These are phyloP conservation scores for Sycon ciliatum DNA, from an alignment of 37 sponge, comb jelly and placozoan species.

Conservation along the genomic window DNA sequence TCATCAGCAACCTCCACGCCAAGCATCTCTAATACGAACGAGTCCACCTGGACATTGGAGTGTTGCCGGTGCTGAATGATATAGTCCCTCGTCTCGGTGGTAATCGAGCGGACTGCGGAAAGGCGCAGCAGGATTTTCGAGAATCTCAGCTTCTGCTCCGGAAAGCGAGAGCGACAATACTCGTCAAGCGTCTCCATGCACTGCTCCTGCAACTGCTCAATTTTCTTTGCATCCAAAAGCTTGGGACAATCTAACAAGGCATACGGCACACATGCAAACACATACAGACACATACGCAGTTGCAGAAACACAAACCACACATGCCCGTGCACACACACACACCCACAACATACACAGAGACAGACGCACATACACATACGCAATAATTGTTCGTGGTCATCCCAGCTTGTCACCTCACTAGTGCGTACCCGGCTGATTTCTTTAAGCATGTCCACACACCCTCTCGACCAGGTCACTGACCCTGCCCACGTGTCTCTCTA, in stretches of 20 bases:
- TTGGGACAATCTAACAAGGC: background rate
- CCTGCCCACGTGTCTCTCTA: no score
- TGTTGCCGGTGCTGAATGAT: slow-evolving; percentile 22
- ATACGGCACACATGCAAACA: slow-evolving; percentile 47
- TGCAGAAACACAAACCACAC: no score
- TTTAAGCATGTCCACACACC: no score
- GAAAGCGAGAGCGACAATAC: slow-evolving; percentile 43
- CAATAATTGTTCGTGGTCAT: no score
- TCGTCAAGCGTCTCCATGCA: slow-evolving; percentile 54
- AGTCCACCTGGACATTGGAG: background rate
- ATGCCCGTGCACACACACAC: no score
- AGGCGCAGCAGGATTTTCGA: slow-evolving; percentile 66
- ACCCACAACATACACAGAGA: no score
- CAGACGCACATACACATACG: no score
- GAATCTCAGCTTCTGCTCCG: slow-evolving; percentile 58
- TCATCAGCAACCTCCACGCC: no score
- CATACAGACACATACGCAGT: slow-evolving; percentile 46
- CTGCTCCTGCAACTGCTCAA: slow-evolving; percentile 53
- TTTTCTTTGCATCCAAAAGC: no score
- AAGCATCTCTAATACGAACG: slow-evolving; percentile 16
- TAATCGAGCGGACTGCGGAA: slow-evolving; percentile 58
- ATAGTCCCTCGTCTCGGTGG: slow-evolving; percentile 61
- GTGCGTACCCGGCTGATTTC: no score
- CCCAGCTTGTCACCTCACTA: no score
- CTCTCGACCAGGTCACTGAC: no score